Evolutionary conservation across 2,888 invertebrate species (phyloP), one percentile per base, ranked within the genome.

Genomic region (Drosophila testacea): DNA sequence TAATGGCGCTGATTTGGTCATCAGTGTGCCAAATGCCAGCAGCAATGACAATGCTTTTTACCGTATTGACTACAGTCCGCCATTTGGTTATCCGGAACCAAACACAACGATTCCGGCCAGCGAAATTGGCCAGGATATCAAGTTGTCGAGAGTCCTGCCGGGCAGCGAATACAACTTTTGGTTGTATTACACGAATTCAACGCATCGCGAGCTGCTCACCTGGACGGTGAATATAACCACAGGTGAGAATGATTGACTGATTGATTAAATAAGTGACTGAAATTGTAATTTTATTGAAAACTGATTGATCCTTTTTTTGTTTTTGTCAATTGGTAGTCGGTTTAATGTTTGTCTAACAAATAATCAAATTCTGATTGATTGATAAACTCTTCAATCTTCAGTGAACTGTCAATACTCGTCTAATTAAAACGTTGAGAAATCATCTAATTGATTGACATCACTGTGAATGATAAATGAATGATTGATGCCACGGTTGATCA

Each of bases 201-300:
- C 97, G 28, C 95, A 96, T 81, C 95, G 95, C 52, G 97, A 97
- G 92, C 95, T 96, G 92, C 94, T 97, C 74, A 97, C 97, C 36
- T 98, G 98, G 97, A 97, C 97, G 69, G 97, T 97, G 68, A 96
- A 97, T 77, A 97, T 98, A 88, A 97, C 96, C 41, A 98, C 98
- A 90, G 97, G 97, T 97, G 92, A 72, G 80, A 47, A 0, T 46
- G 55, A 55, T 61, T 61, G 32, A 28, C 2, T 44, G 52, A 39
- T 39, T 13, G 39, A 6, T 1, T 6, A 6, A 41, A 16, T 22
- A 22, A 9, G 2, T 42, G 42, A 10, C 10, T 22, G 22, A 42
- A 1, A 22, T 9, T 22, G 22, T 22, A 1, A 22, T 22, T 22
- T 22, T 22, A 10, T 22, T 1, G 13, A 6, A 30, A n/a, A 11